Conservation (phyloP, 1,140 invertebrate species). For the Liolophura sinensis region DNA sequence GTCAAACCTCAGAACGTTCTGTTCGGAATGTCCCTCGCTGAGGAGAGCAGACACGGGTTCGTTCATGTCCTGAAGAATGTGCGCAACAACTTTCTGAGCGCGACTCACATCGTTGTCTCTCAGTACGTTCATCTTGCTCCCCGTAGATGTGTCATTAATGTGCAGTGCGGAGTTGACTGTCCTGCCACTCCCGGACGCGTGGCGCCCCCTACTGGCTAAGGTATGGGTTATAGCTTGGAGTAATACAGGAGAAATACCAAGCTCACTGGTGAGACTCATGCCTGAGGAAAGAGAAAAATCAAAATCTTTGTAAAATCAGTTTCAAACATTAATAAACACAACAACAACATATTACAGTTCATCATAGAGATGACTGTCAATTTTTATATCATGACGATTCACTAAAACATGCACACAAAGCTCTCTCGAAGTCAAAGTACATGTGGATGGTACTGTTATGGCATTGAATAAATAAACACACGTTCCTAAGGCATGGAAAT, state of each 20-base stretch:
- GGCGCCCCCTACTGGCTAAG: constrained; percentile 21
- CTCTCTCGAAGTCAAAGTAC: too few species aligned
- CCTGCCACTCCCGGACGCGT: constrained; percentile 1
- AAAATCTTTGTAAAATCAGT: constrained; percentile 4
- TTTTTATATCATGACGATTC: too few species aligned
- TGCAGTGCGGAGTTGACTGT: constrained; percentile 2
- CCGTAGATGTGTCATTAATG: constrained; percentile 5
- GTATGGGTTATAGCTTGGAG: constrained; percentile 55
- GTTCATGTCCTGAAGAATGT: constrained; percentile 36
- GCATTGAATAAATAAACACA: too few species aligned
- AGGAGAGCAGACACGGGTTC: constrained; percentile 28
- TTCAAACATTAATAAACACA: too few species aligned
- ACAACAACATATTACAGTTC: too few species aligned
- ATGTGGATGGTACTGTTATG: too few species aligned
- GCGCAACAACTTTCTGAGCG: constrained; percentile 18
- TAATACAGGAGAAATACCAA: constrained; percentile 55
- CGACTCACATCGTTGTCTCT: background rate
- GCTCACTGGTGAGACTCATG: constrained; percentile 39
- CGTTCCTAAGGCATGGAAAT: too few species aligned
- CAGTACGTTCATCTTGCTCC: background rate
- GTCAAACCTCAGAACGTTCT: constrained; percentile 10
- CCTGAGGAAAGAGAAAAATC: constrained; percentile 22
- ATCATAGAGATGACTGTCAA: too few species aligned
- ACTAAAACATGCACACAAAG: too few species aligned
- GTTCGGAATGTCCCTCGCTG: background rate